Evolutionary conservation across 2,797 vertebrate species (phyloP).

Genomic region (Chanos chanos): DNA sequence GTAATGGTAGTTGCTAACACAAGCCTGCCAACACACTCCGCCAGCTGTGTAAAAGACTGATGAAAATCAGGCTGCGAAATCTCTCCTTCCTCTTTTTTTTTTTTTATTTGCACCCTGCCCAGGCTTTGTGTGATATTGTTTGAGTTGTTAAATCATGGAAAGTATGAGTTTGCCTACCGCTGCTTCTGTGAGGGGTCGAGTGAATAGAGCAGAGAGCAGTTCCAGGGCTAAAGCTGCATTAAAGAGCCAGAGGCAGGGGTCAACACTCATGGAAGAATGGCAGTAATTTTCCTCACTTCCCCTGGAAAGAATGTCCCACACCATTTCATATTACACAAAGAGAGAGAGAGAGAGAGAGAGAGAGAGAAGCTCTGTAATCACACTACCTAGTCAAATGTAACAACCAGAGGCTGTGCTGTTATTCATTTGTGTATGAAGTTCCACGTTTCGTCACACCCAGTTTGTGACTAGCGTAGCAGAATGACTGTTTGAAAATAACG

Average conservation of each 20-base stretch:
- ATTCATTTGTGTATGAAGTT: background rate
- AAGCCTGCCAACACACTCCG: background rate
- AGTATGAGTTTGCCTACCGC: conserved; percentile 31
- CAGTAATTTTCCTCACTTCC: conserved; percentile 49
- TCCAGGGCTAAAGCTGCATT: conserved; percentile 26
- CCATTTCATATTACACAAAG: too few species aligned
- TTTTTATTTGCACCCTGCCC: background rate
- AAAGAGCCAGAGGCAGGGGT: background rate
- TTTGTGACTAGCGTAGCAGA: too few species aligned
- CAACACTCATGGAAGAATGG: conserved; percentile 34
- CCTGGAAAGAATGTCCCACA: conserved; percentile 35
- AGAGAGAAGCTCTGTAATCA: background rate
- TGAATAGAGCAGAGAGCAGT: background rate
- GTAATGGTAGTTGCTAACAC: conserved; percentile 19
- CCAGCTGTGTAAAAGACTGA: background rate
- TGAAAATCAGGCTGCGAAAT: background rate
- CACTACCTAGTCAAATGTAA: background rate
- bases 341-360: background rate
- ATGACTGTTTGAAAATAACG: too few species aligned
- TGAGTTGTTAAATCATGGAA: conserved; percentile 37
- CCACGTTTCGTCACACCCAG: too few species aligned
- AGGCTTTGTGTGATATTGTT: conserved; percentile 15
- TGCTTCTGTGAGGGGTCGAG: background rate
- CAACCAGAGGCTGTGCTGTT: background rate
- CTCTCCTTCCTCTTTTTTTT: conserved; percentile 24